Base-by-base conservation (phyloP, 2,797 vertebrate genomes). In the Myripristis murdjan region DNA sequence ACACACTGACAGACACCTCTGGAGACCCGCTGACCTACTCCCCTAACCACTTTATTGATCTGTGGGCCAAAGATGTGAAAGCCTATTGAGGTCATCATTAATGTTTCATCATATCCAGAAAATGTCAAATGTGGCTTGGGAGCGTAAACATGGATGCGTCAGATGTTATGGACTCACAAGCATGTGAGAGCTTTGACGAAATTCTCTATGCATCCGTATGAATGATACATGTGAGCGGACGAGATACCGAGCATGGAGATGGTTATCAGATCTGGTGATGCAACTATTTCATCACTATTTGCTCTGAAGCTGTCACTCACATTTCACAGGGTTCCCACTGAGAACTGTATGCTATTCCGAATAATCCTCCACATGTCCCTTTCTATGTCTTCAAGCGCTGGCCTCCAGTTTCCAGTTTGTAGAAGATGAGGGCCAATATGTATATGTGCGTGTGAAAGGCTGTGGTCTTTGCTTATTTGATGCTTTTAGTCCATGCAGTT, bases 31-130 rank as follows among this genome's bases (percentile, higher is more conserved):
- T 95, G 94, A 95, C 95, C 94, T 93, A 95, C 94, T 94, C 93
- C 91, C 91, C 89, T 92, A 93, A 92, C 89, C 91, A 93, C 90
- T 86, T 92, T 95, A 95, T 95, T 95, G 95, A 95, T 95, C 94
- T 94, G 91, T 75, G 87, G 90, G 93, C 91, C 90, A 91, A 87
- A 94, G 94, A 95, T 94, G 94, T 93, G 90, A 94, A 93, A 94
- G 93, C 93, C 92, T 95, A 95, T 95, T 93, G 93, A 95, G 93
- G 95, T 93, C 92, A 89, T 93, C 93, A 93, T 95, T 94, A 94
- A 95, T 94, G 92, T 94, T 95, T 94, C 93, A 95, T 94, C 90
- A 91, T 91, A 89, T 93, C 89, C 84, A 92, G 93, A 94, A 95
- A 95, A 95, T 95, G 91, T 94, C 93, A 94, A 93, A 93, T 92